phyloP scores from a whole-genome alignment of 30 jellyfish, hydroid and myxozoan genomes.

The Cassiopea andromeda region DNA sequence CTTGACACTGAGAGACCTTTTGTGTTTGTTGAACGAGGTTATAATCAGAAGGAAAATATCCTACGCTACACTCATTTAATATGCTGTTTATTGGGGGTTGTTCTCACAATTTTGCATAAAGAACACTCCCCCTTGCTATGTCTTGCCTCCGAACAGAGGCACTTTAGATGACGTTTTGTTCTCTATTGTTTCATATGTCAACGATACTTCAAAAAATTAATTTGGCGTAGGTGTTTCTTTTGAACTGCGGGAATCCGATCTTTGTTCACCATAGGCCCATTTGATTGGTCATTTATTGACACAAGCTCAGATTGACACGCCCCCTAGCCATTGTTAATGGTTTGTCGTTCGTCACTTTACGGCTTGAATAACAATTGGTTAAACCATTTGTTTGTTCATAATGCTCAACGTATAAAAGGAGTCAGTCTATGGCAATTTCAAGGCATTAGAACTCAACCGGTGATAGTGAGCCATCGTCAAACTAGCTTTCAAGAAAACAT shows the following conservation, averaged over 20 bases:
- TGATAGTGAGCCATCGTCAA: background rate
- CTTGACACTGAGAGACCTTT: too few relatives aligned
- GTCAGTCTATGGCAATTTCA: slow-evolving; percentile 28
- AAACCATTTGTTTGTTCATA: slow-evolving; percentile 55
- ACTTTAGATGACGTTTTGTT: slow-evolving; percentile 11
- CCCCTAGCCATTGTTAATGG: slow-evolving; percentile 73
- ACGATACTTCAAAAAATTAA: slow-evolving; percentile 55
- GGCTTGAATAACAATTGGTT: slow-evolving; percentile 74
- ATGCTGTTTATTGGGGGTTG: too few relatives aligned
- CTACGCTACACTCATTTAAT: too few relatives aligned
- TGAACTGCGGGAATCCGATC: slow-evolving; percentile 77
- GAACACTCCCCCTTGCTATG: too few relatives aligned
- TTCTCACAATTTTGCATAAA: too few relatives aligned
- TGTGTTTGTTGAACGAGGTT: too few relatives aligned
- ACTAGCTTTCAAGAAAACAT: background rate
- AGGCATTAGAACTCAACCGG: slow-evolving; percentile 24
- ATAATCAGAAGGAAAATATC: too few relatives aligned
- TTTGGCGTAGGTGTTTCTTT: slow-evolving; percentile 71
- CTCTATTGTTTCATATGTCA: slow-evolving; percentile 56
- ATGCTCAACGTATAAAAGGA: slow-evolving; percentile 49
- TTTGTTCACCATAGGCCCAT: slow-evolving; percentile 47
- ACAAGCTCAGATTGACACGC: slow-evolving; percentile 82
- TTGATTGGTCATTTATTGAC: slow-evolving; percentile 82
- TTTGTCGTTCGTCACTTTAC: slow-evolving; percentile 88
- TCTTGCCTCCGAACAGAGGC: background rate